Evolutionary conservation across 2,888 invertebrate species (phyloP).

Genomic region (Fragum fragum): DNA sequence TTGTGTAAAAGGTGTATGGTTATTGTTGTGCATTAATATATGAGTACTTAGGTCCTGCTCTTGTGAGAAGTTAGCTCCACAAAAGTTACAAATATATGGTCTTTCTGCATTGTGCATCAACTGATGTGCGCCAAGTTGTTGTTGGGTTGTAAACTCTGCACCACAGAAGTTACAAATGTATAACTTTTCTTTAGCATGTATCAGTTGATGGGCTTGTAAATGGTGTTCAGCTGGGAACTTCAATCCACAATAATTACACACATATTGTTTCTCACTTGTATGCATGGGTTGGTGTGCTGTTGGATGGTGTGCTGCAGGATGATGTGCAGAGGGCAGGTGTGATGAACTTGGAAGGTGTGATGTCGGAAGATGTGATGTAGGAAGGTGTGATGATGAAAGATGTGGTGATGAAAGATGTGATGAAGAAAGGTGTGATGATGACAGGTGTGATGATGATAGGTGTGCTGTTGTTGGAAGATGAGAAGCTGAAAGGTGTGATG

Average conservation of each 20-base stretch:
- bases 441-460: background rate
- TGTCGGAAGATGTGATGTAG: background rate
- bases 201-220: slow-evolving; percentile 11
- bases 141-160: slow-evolving; percentile 16
- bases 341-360: background rate
- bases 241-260: slow-evolving; percentile 25
- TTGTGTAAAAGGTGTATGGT: slow-evolving; percentile 5
- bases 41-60: slow-evolving; percentile 23
- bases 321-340: background rate
- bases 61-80: slow-evolving; percentile 23
- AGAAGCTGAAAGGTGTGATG: background rate
- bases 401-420: background rate
- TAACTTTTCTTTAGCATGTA: slow-evolving; percentile 22
- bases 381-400: background rate
- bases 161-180: slow-evolving; percentile 26
- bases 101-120: slow-evolving; percentile 27
- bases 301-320: background rate
- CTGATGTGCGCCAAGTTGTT: slow-evolving; percentile 16
- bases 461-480: background rate
- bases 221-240: slow-evolving; percentile 23
- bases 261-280: slow-evolving; percentile 9
- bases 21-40: slow-evolving; percentile 25
- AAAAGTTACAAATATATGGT: slow-evolving; percentile 20
- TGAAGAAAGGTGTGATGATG: background rate
- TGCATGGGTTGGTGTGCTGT: slow-evolving; percentile 25